phyloP scores from a whole-genome alignment of 2,113 vertebrate species.

The Sitta europaea region DNA sequence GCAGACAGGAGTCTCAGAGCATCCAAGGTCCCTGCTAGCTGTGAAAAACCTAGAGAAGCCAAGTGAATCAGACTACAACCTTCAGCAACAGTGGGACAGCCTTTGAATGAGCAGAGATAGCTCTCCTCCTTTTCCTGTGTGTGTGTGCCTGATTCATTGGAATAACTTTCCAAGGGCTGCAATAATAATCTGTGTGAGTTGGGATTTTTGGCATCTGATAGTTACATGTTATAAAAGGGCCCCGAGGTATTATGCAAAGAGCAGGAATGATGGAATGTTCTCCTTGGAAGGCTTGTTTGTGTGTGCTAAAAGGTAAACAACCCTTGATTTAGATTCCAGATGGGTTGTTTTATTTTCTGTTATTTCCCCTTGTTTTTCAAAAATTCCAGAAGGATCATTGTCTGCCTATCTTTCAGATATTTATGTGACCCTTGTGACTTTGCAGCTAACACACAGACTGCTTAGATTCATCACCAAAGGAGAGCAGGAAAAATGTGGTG shows the following conservation, averaged over 20 bases:
- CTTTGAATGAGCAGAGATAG: background rate
- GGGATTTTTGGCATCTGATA: slow-evolving; percentile 46
- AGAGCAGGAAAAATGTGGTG: background rate
- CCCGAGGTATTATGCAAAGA: background rate
- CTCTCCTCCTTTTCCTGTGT: background rate
- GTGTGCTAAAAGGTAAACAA: slow-evolving; percentile 3
- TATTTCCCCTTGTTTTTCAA: slow-evolving; percentile 26
- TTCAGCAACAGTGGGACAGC: slow-evolving; percentile 20
- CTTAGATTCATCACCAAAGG: background rate
- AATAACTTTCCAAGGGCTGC: slow-evolving; percentile 42
- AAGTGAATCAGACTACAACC: slow-evolving; percentile 45
- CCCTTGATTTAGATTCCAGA: slow-evolving; percentile 30
- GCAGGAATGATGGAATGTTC: background rate
- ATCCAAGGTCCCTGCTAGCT: slow-evolving; percentile 25
- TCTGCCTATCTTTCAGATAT: slow-evolving; percentile 11
- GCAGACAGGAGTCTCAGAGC: background rate
- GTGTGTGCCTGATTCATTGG: background rate
- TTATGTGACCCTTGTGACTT: slow-evolving; percentile 12
- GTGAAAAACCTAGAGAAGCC: slow-evolving; percentile 41
- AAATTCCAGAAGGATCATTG: background rate
- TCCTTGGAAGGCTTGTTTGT: background rate
- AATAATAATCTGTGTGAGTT: slow-evolving; percentile 46
- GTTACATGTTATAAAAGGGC: slow-evolving; percentile 15
- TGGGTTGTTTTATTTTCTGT: slow-evolving; percentile 5
- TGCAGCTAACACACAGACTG: background rate